A percentile compares a stretch with the other conserved stretches of the same genome.
Conservation (phyloP, 2,797 vertebrate species). For the Arctocebus calabarensis region DNA sequence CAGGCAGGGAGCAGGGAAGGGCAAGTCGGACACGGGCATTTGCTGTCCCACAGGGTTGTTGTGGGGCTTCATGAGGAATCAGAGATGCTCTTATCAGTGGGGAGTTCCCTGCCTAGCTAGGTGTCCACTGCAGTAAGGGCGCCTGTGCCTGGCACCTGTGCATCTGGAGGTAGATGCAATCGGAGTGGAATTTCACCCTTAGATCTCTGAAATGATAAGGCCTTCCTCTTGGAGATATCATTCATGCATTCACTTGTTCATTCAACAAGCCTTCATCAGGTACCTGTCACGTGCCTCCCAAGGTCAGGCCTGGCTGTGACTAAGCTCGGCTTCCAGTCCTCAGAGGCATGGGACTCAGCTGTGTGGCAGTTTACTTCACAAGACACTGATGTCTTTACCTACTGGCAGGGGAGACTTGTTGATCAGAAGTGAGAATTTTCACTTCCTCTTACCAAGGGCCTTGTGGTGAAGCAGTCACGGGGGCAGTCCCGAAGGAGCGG, state of each 20-base stretch:
- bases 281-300: neutral
- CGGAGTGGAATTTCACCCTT: neutral
- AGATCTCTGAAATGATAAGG: constrained; percentile 23
- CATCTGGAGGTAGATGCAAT: neutral
- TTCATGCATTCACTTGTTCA: neutral
- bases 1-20: neutral
- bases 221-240: neutral
- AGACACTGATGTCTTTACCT: neutral
- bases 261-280: neutral
- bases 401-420: neutral
- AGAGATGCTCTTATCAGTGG: no score
- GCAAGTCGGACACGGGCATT: neutral
- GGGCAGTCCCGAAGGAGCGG: neutral
- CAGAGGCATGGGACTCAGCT: neutral
- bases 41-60: neutral
- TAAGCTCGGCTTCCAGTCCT: neutral
- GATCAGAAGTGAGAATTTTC: constrained; percentile 15
- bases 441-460: neutral
- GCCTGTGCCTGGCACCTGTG: neutral
- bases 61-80: neutral
- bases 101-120: no score
- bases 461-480: neutral
- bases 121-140: rapidly evolving
- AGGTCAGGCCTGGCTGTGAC: neutral
- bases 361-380: neutral